Percentiles rank a stretch among this genome's conserved stretches.
These are phyloP conservation scores for Thryonomys swinderianus DNA, from an alignment of 2,113 vertebrate genomes.

Conservation along the genomic window DNA sequence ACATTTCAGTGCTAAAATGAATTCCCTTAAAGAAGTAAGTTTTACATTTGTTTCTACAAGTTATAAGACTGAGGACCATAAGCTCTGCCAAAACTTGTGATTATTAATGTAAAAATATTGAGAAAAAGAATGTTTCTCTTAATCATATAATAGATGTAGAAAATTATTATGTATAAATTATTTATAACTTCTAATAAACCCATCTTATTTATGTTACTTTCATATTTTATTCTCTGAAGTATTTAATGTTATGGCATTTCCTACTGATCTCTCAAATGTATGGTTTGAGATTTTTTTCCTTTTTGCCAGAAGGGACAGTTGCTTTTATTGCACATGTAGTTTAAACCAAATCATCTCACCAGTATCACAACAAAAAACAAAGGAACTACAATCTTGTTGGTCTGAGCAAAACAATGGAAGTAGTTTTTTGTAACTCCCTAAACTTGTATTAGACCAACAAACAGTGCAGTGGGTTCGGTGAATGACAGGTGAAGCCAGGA, in stretches of 20 bases:
- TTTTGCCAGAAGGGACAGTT: conserved; percentile 1
- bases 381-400: neutral
- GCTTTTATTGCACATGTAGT: conserved; percentile 6
- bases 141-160: neutral
- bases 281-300: conserved; percentile 3
- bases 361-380: neutral
- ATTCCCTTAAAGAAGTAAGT: conserved; percentile 98
- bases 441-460: neutral
- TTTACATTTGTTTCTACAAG: neutral
- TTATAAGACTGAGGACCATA: neutral
- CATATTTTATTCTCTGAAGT: conserved; percentile 41
- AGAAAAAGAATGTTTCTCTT: conserved; percentile 9
- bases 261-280: neutral
- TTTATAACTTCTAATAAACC: conserved; percentile 16
- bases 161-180: conserved; percentile 26
- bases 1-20: conserved; percentile 99
- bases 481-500: neutral
- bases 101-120: conserved; percentile 12
- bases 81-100: neutral
- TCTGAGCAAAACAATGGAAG: neutral
- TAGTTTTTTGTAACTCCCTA: neutral
- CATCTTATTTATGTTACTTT: conserved; percentile 14
- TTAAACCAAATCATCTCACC: neutral
- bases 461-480: neutral
- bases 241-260: conserved; percentile 33